phyloP scores from a whole-genome alignment of 2,797 vertebrate genomes.

The Amphiprion clarkii region DNA sequence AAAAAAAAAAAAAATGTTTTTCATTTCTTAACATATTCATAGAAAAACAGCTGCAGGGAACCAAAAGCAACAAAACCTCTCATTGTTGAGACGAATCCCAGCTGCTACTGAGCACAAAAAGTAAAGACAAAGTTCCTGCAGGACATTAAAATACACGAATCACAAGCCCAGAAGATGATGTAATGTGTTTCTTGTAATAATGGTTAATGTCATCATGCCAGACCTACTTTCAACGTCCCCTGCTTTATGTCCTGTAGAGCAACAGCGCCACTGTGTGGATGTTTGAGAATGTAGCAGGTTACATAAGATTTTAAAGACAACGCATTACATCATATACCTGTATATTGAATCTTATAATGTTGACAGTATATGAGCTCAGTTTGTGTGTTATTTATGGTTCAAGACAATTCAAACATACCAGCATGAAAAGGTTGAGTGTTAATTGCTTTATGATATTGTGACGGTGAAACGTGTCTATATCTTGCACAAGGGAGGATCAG shows the following conservation, averaged over 20 bases:
- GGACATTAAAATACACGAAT: constrained; percentile 35
- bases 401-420: neutral
- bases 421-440: neutral
- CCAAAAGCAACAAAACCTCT: constrained; percentile 7
- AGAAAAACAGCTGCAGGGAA: constrained; percentile 8
- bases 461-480: neutral
- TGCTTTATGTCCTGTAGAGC: constrained; percentile 49
- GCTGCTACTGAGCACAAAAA: constrained; percentile 7
- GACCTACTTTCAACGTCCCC: constrained; percentile 49
- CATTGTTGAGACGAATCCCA: constrained; percentile 5
- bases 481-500: no score
- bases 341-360: neutral
- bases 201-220: constrained; percentile 70
- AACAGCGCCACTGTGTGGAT: constrained; percentile 82
- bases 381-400: neutral
- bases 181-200: constrained; percentile 76
- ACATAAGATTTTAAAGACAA: constrained; percentile 56
- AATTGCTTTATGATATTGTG: neutral
- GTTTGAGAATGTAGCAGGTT: constrained; percentile 56
- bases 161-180: constrained; percentile 60
- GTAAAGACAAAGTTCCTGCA: constrained; percentile 29
- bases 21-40: neutral
- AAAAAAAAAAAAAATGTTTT: neutral
- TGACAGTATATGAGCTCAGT: neutral
- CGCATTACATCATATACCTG: constrained; percentile 77